Percentiles rank a stretch among this genome's conserved stretches.
These are phyloP conservation scores for Pituophis catenifer DNA, from an alignment of 2,113 vertebrate species.

Conservation along the genomic window DNA sequence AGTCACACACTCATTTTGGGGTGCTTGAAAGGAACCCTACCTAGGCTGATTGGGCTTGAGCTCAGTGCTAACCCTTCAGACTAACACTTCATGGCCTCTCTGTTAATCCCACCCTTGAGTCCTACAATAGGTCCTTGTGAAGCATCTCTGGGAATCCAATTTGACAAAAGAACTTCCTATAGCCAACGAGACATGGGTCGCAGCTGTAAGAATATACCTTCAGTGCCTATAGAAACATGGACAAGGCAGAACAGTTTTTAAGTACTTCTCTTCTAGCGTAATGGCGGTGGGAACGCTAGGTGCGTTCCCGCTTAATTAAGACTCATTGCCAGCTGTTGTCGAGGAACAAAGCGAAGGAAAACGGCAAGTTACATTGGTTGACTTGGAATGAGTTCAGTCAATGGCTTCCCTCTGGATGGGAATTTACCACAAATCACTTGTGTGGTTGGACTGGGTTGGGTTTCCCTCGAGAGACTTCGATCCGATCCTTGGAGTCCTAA, in stretches of 20 bases:
- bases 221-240: not conserved
- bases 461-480: not conserved
- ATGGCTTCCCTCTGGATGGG: not conserved
- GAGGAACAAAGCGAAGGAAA: not conserved
- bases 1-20: no score
- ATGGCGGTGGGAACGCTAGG: not conserved
- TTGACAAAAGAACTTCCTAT: not conserved
- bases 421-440: not conserved
- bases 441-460: not conserved
- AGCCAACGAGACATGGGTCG: not conserved
- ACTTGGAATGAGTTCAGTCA: not conserved
- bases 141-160: not conserved
- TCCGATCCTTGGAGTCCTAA: not conserved
- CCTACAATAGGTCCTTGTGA: not conserved
- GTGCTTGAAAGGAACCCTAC: not conserved
- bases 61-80: not conserved
- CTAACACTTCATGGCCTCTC: not conserved
- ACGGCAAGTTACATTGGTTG: not conserved
- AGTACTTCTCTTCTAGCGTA: not conserved
- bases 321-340: not conserved
- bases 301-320: not conserved
- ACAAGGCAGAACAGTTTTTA: not conserved
- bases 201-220: accelerated
- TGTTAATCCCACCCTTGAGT: not conserved
- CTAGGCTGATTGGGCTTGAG: not conserved